Percentiles rank a stretch among this genome's conserved stretches.
Conservation (phyloP, 2,888 invertebrate species). For the Hypercompe scribonia region DNA sequence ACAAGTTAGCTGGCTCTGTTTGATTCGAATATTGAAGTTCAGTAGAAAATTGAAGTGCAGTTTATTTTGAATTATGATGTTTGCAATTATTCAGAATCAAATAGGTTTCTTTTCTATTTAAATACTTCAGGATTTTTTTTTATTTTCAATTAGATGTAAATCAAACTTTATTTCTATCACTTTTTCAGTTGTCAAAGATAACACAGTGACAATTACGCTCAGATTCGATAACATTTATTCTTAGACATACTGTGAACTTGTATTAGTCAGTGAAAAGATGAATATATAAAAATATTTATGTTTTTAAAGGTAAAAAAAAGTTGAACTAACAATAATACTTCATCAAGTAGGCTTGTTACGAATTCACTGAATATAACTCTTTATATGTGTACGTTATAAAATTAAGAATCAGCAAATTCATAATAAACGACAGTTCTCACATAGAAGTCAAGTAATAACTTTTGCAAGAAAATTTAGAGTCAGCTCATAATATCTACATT, state of each 20-base stretch:
- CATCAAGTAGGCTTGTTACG: neutral
- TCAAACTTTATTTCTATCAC: too few relatives aligned
- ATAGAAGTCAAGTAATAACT: slow-evolving; percentile 10
- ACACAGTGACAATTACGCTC: neutral
- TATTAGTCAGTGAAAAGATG: too few relatives aligned
- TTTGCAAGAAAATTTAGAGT: neutral
- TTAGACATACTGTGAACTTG: too few relatives aligned
- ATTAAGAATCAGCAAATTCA: slow-evolving; percentile 6
- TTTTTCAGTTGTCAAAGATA: neutral
- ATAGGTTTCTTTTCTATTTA: too few relatives aligned
- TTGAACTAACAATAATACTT: neutral
- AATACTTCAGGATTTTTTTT: too few relatives aligned
- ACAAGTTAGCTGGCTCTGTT: neutral
- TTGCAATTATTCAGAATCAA: too few relatives aligned
- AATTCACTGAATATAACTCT: neutral
- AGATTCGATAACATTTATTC: neutral
- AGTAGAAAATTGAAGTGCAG: neutral
- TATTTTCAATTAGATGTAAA: too few relatives aligned
- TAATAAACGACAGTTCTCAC: slow-evolving; percentile 4
- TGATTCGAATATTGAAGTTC: neutral
- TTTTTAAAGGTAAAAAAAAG: neutral
- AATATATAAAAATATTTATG: too few relatives aligned
- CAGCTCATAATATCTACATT: slow-evolving; percentile 6
- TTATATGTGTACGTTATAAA: neutral
- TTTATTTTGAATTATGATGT: neutral